Evolutionary conservation across 1,140 invertebrate species (phyloP).

Genomic region (Drosophila kurseongensis): DNA sequence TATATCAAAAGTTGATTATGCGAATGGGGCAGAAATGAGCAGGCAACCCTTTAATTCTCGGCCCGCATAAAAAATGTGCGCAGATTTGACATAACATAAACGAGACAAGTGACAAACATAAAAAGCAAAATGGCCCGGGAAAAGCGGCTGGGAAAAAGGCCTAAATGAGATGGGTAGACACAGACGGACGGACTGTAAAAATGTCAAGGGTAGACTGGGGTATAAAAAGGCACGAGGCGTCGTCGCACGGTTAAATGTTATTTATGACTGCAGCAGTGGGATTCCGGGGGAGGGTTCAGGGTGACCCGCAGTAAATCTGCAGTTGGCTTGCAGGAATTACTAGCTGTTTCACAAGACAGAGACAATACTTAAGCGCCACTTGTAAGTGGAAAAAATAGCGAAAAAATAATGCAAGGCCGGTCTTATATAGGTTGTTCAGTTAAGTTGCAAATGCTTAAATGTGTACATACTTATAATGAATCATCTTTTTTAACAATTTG

Average conservation of each 20-base stretch:
- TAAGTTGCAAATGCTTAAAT: neutral
- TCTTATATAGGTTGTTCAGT: slow-evolving; percentile 7
- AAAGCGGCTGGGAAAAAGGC: slow-evolving; percentile 42
- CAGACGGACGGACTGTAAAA: slow-evolving; percentile 63
- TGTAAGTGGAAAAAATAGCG: slow-evolving; percentile 1
- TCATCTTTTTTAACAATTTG: too few relatives aligned
- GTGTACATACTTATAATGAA: too few relatives aligned
- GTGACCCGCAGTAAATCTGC: slow-evolving; percentile 56
- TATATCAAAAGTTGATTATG: slow-evolving; percentile 81
- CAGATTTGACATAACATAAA: slow-evolving; percentile 80
- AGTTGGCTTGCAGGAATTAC: slow-evolving; percentile 50
- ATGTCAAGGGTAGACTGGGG: slow-evolving; percentile 69
- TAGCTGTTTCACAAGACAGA: slow-evolving; percentile 42
- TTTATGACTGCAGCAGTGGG: slow-evolving; percentile 68
- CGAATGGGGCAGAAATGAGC: slow-evolving; percentile 48
- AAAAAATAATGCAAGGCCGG: slow-evolving; percentile 10
- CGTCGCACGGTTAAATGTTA: slow-evolving; percentile 68
- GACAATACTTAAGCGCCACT: slow-evolving; percentile 54
- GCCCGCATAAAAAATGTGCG: slow-evolving; percentile 63
- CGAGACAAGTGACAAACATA: slow-evolving; percentile 77
- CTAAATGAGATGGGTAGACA: slow-evolving; percentile 65
- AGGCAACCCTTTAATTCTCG: slow-evolving; percentile 50
- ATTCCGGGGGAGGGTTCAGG: slow-evolving; percentile 3
- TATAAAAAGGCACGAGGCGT: slow-evolving; percentile 19
- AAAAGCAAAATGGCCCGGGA: slow-evolving; percentile 40